Conservation (phyloP, 92 coral and sea anemone species). For the Heteractis magnifica region DNA sequence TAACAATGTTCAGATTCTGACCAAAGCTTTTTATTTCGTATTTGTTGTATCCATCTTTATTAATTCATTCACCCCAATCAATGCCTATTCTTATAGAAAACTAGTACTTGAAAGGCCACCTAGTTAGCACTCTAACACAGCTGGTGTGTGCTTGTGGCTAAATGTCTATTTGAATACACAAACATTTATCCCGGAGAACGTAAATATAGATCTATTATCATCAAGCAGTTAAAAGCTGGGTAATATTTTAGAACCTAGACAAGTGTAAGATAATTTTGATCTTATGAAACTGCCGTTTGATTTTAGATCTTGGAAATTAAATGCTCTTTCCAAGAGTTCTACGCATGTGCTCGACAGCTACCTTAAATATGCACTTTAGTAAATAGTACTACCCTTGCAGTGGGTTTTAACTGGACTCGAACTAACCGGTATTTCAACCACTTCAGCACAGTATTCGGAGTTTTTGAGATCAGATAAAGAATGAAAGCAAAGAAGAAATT, state of each 20-base stretch:
- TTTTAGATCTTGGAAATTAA: background rate
- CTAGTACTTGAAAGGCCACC: background rate
- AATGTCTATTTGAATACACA: background rate
- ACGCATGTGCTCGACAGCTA: background rate
- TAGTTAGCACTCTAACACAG: background rate
- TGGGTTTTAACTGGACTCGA: background rate
- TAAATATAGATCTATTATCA: background rate
- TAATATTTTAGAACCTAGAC: background rate
- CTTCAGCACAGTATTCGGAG: background rate
- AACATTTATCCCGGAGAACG: background rate
- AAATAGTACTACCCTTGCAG: background rate
- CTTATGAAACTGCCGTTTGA: no score
- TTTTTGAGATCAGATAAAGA: background rate
- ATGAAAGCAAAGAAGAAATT: background rate
- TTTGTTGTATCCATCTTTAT: background rate
- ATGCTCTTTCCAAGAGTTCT: background rate
- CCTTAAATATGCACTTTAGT: background rate
- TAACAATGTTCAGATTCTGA: no score
- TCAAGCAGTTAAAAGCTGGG: background rate
- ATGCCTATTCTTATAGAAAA: background rate
- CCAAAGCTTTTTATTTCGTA: background rate
- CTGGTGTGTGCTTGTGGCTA: background rate
- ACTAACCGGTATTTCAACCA: constrained; percentile 4
- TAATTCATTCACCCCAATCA: background rate
- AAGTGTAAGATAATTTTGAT: background rate